A percentile compares a stretch with the other conserved stretches of the same genome.
Conservation (phyloP, 92 coral and sea anemone species). For the Umimayanthus chanpuru region DNA sequence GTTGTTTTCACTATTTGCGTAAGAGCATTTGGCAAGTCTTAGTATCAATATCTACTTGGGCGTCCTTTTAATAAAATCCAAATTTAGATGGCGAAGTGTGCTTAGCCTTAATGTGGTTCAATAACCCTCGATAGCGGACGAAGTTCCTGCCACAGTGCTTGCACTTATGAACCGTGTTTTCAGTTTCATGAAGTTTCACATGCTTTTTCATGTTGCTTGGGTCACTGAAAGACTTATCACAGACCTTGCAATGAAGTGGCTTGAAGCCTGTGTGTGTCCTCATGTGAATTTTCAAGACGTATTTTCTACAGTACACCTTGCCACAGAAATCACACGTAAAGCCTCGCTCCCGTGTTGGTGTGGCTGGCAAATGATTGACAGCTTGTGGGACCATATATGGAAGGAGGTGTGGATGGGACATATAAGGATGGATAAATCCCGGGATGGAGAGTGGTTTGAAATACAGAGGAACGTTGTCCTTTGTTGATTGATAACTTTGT, state of each 20-base stretch:
- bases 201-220: constrained; percentile 99
- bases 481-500: constrained; percentile 31
- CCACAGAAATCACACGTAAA: constrained; percentile 98
- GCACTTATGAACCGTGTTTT: constrained; percentile 92
- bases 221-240: constrained; percentile 97
- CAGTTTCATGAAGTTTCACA: constrained; percentile 90
- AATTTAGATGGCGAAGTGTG: constrained; percentile 59
- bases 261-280: constrained; percentile 99
- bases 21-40: too few relatives aligned
- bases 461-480: constrained; percentile 36
- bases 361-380: constrained; percentile 48
- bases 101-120: constrained; percentile 86
- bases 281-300: constrained; percentile 98
- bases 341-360: constrained; percentile 68
- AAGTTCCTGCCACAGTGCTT: constrained; percentile 92
- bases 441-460: constrained; percentile 52
- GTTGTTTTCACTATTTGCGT: too few relatives aligned
- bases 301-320: constrained; percentile 94
- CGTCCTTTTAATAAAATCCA: constrained; percentile 20
- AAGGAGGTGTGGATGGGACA: constrained; percentile 51
- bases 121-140: constrained; percentile 82
- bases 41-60: not conserved
- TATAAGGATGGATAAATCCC: constrained; percentile 56
- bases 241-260: constrained; percentile 94
- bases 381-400: constrained; percentile 56